Conservation (phyloP, 2,113 vertebrate genomes). For the Phrynocephalus versicolor region DNA sequence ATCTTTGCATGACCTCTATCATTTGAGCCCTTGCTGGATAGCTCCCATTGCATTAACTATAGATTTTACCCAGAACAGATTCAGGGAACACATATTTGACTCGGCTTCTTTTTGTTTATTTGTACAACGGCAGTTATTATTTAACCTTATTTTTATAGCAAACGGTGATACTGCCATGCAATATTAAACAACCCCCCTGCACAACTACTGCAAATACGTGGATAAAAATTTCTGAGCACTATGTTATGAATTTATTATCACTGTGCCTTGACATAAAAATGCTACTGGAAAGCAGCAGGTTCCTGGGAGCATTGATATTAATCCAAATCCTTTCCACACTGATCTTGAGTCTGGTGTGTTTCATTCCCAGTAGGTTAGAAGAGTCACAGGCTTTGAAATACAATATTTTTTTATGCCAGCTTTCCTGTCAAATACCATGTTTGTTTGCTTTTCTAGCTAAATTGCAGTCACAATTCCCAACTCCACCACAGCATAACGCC, state of each 20-base stretch:
- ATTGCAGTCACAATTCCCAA: not conserved
- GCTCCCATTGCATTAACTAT: not conserved
- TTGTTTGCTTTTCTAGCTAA: slow-evolving; percentile 1
- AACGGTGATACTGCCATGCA: not conserved
- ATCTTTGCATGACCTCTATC: not conserved
- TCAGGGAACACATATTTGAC: not conserved
- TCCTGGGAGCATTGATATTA: not conserved
- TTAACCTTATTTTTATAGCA: not conserved
- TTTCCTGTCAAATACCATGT: not conserved
- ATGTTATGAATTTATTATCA: not conserved
- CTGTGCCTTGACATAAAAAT: not conserved
- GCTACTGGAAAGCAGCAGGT: not conserved
- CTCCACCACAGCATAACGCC: not conserved
- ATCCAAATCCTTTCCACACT: not conserved
- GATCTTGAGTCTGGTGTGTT: not conserved
- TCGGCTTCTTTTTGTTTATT: not conserved
- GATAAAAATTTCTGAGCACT: not conserved
- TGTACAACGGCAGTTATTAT: not conserved
- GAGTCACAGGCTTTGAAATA: not conserved
- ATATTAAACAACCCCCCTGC: not conserved
- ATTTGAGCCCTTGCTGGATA: not conserved
- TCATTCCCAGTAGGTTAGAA: not conserved
- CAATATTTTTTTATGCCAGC: not conserved
- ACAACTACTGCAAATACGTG: not conserved
- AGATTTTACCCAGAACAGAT: not conserved